Evolutionary conservation across 2,113 vertebrate species (phyloP).

Genomic region (Loxodonta africana): DNA sequence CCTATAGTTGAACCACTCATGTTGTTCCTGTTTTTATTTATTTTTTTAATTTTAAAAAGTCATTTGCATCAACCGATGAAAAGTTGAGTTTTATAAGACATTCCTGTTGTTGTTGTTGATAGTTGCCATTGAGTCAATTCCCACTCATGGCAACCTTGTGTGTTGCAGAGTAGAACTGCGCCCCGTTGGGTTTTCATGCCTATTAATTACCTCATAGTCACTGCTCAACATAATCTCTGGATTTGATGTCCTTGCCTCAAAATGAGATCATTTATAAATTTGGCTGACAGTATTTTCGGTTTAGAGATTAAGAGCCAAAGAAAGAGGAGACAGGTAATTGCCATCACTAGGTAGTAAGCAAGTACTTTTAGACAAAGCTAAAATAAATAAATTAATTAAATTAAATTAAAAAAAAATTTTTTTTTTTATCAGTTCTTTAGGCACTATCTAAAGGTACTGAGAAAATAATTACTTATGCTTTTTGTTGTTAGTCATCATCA

Average conservation of each 20-base stretch:
- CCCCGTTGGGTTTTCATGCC: too few species aligned
- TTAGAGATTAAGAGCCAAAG: conserved; percentile 62
- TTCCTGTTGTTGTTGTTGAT: neutral
- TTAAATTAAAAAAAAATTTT: too few species aligned
- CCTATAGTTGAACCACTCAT: neutral
- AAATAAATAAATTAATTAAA: neutral
- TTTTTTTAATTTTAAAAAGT: conserved; percentile 2
- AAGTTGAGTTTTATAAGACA: neutral
- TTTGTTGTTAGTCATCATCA: too few species aligned
- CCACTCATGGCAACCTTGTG: too few species aligned
- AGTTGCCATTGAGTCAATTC: too few species aligned
- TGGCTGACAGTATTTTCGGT: conserved; percentile 46
- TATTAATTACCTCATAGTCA: neutral
- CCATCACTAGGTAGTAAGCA: conserved; percentile 53
- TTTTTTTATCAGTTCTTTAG: too few species aligned
- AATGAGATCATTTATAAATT: conserved; percentile 60
- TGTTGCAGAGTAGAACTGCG: too few species aligned
- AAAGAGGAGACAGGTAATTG: conserved; percentile 77
- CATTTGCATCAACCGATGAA: neutral
- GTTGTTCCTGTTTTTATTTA: neutral
- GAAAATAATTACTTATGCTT: too few species aligned
- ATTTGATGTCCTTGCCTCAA: conserved; percentile 61
- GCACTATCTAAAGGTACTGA: too few species aligned
- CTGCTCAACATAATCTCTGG: neutral
- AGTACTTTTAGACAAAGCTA: conserved; percentile 64